A percentile compares a stretch with the other conserved stretches of the same genome.
Evolutionary conservation across 2,113 vertebrate genomes (phyloP).

Genomic region (Xiphophorus maculatus): DNA sequence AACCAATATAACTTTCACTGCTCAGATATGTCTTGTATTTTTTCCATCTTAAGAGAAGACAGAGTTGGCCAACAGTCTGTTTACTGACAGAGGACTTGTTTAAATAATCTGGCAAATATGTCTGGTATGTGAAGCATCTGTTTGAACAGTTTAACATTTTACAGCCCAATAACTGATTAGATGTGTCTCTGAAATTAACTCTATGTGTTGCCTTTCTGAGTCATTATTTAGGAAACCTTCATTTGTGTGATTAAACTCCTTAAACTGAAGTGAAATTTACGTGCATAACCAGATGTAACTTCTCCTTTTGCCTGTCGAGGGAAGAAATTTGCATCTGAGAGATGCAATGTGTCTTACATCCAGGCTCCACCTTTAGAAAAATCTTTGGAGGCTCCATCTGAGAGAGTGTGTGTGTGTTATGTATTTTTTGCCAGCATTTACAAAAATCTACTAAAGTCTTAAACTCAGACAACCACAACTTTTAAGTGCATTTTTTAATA

Average conservation of each 20-base stretch:
- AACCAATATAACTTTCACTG: no score
- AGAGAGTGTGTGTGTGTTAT: background rate
- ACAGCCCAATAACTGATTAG: no score
- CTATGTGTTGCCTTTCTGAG: constrained; percentile 18
- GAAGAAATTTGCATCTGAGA: background rate
- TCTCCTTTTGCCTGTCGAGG: background rate
- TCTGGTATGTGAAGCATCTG: no score
- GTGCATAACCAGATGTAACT: constrained; percentile 3
- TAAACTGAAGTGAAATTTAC: background rate
- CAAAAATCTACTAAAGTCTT: background rate
- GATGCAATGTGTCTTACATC: background rate
- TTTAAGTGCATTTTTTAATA: background rate
- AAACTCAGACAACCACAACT: background rate
- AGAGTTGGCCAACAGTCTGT: no score
- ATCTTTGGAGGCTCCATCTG: background rate
- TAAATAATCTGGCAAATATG: no score
- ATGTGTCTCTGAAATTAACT: no score
- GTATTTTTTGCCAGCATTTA: background rate
- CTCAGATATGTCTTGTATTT: no score
- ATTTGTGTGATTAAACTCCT: constrained; percentile 15
- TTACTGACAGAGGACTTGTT: no score
- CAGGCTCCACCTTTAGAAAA: background rate
- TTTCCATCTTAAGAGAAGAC: no score
- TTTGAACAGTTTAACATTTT: no score
- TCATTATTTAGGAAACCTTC: background rate